Evolutionary conservation across 1,140 invertebrate genomes (phyloP), one percentile per base, ranked within the genome.

Genomic region (Atta cephalotes): DNA sequence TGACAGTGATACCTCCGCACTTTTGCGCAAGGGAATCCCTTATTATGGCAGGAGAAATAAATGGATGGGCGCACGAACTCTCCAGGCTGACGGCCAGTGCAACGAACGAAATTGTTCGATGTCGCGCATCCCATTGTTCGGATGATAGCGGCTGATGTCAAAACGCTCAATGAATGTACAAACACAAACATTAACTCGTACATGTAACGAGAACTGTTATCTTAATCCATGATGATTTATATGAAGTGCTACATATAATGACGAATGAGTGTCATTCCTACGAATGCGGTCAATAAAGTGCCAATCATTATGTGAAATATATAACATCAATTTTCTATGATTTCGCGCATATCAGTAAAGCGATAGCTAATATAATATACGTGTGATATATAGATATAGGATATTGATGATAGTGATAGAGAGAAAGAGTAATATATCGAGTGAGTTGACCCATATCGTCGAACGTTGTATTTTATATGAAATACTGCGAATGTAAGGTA

Each of bases 11-110:
- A 71, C 85, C 71, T 49, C 77, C 88, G 49, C 35, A 90, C 81
- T 85, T 90, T 90, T 63, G 80, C 65, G 28, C 89, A 85, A 68
- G 74, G 88, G 88, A 90, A 82, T 51, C 88, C 78, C 88, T 89
- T 79, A 66, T 74, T 87, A 90, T 35, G 89, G 85, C 78, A 53
- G 78, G 70, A 71, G 88, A 82, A 81, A 89, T 78, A 81, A 60
- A 80, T 70, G 82, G 76, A 86, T 60, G 88, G 87, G 45, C 10
- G 39, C 84, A 70, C 65, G 81, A 71, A 79, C 62, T 63, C 80
- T 62, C 56, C 70, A 84, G 18, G 63, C 76, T 58, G 78, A 89
- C 60, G 87, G 63, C 77, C 62, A 49, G 78, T 56, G 72, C 77
- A 49, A 62, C 78, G 88, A 89, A 84, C 56, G 80, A 79, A 88